Evolutionary conservation across 2,113 vertebrate species (phyloP), one percentile per base, ranked within the genome.

Genomic region (Mustela nigripes): DNA sequence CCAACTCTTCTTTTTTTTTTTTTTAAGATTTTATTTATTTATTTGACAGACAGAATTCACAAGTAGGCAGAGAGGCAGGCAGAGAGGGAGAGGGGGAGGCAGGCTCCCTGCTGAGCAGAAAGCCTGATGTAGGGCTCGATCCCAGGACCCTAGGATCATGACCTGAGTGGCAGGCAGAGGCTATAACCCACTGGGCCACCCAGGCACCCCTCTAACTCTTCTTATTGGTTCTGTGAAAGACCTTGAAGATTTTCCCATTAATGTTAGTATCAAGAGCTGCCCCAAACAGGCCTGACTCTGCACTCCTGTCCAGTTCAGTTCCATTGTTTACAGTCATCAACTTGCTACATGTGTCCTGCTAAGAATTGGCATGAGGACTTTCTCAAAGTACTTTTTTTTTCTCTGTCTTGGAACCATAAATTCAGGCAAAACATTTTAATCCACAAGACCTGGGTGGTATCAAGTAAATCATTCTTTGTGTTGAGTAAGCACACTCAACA

Each of bases 391-490:
- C 69, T 62, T 89, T 89, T 89, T 89, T 89, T 58, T 91, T 50
- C 36, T 94, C 78, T 89, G 16, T 78, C 39, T 62, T 53, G 4
- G n/a, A 74, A 78, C 16, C 67, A 53, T 78, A 39, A 14, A 60
- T 76, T 90, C 79, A 93, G 36, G 73, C 48, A 93, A 93, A 90
- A 90, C 11, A 65, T 90, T 89, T 79, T 83, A 31, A 93, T 74
- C 11, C 28, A 67, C 19, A 60, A 76, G 39, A 76, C 65, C 10
- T 81, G 26, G 15, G 39, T 62, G 50, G 78, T 67, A 76, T 83
- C 58, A 58, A 76, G n/a, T 89, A 58, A 42, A 24, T 69, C 42
- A 84, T 84, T 92, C 39, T 94, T 78, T 78, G 39, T 93, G 63
- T 42, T 71, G 78, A 84, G 42, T 88, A 48, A 94, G 58, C 26